Evolutionary conservation across 2,113 vertebrate species (phyloP).

Genomic region (Ascaphus truei): DNA sequence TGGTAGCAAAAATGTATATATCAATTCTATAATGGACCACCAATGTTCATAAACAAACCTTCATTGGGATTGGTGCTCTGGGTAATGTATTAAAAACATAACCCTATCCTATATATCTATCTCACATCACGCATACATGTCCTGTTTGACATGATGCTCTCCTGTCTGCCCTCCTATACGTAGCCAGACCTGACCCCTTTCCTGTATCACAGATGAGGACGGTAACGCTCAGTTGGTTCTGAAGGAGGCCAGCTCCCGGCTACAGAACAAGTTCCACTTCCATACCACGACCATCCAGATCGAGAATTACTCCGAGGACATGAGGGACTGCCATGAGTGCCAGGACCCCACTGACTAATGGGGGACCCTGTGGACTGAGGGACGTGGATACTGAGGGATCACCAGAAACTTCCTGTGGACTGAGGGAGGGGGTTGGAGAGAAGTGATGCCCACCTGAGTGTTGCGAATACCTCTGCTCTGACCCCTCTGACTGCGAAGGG

Average conservation of each 20-base stretch:
- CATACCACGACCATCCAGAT: conserved; percentile 75
- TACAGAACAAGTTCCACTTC: conserved; percentile 65
- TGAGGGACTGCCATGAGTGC: conserved; percentile 66
- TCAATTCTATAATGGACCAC: too few relatives aligned
- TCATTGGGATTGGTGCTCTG: too few relatives aligned
- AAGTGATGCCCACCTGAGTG: neutral
- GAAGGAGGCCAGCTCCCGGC: conserved; percentile 58
- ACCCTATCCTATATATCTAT: too few relatives aligned
- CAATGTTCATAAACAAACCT: too few relatives aligned
- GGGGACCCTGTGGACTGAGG: neutral
- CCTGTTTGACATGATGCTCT: too few relatives aligned
- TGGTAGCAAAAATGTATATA: too few relatives aligned
- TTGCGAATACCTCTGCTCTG: neutral
- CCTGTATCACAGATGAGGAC: conserved; percentile 45
- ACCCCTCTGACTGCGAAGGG: too few relatives aligned
- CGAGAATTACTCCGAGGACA: conserved; percentile 74
- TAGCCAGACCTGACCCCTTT: neutral
- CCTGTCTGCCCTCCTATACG: too few relatives aligned
- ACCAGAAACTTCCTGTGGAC: too few relatives aligned
- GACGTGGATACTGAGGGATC: neutral
- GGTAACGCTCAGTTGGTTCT: conserved; percentile 62
- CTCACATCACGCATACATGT: too few relatives aligned
- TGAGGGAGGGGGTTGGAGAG: neutral
- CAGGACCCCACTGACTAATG: conserved; percentile 62
- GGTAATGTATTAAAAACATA: too few relatives aligned